Base-by-base conservation (phyloP, 2,888 invertebrate species). In the Drepanosiphum platanoidis region DNA sequence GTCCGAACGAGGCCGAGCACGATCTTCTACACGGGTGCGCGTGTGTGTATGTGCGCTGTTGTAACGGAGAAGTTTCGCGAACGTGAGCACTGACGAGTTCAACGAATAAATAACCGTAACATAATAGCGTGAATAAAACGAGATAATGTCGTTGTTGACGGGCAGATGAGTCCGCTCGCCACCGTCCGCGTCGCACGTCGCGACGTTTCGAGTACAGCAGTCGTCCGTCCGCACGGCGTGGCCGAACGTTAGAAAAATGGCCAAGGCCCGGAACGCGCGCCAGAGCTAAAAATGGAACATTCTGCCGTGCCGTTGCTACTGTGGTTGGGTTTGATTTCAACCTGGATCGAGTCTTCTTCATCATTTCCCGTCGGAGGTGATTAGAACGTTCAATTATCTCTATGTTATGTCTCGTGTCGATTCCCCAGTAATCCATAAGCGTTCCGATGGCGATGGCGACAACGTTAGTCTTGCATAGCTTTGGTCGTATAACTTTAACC, bases 241-340 rank as follows among this genome's bases (percentile, higher is more conserved):
- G 11, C 68, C 27, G 58, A 71, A 30, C 27, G 13, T 18, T 70
- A 36, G 27, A 34, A 18, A 64, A 75, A 83, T 83, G 83, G 66
- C 46, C 46, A 3, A 83, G 52, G 30, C 46, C 66, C 61, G 15
- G 39, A 46, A 66, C 74, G 18, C 74, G 42, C n/a, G 34, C 34
- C 66, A 74, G 66, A n/a, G 27, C 36, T 75, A 75, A 75, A 68
- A 77, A 84, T 84, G 84, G 84, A 77, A 36, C 77, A n/a, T 22
- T 8, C 52, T 22, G 39, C 77, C n/a, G n/a, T 77, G 22, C 39
- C n/a, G 46, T 68, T 46, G 68, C 39, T 77, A 39, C 39, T 78
- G 78, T 68, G 68, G 36, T 36, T 84, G 11, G 58, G 75, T 58
- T 77, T 77, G 58, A 30, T 84, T 66, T 84, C 77, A 8, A 58